These are phyloP conservation scores for Stenolophus ochropezus DNA, from an alignment of 2,888 invertebrate genomes.

Conservation along the genomic window DNA sequence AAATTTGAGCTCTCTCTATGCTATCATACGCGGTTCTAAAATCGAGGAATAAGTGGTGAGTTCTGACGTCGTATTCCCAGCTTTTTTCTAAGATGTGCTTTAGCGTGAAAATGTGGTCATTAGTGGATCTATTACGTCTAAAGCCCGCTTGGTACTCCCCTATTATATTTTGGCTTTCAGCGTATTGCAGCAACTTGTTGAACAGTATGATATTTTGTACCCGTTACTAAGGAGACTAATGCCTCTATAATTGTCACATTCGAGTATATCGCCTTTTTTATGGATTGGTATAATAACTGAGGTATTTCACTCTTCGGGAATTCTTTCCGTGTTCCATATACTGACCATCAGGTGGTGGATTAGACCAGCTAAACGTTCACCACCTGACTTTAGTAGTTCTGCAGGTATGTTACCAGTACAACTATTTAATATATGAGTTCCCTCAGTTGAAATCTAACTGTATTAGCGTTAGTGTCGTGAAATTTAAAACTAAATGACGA, in stretches of 20 bases:
- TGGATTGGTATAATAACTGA: constrained; percentile 1
- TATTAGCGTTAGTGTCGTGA: no score
- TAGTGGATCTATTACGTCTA: constrained; percentile 23
- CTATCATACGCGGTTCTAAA: constrained; percentile 31
- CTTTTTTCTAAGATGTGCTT: constrained; percentile 9
- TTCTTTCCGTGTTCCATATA: constrained; percentile 16
- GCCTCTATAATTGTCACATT: constrained; percentile 41
- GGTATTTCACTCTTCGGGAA: constrained; percentile 1
- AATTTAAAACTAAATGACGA: no score
- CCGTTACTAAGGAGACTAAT: constrained; percentile 17
- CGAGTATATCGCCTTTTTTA: constrained; percentile 26
- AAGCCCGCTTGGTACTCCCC: constrained; percentile 22
- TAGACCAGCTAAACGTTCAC: neutral
- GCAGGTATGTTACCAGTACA: constrained; percentile 12
- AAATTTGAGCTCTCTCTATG: constrained; percentile 13
- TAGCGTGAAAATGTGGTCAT: constrained; percentile 23
- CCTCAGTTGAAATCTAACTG: no score
- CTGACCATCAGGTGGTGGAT: constrained; percentile 7
- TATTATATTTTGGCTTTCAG: constrained; percentile 22
- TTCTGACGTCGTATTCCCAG: constrained; percentile 19
- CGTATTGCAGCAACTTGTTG: constrained; percentile 16
- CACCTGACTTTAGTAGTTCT: constrained; percentile 21
- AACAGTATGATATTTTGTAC: constrained; percentile 23
- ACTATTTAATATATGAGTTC: no score
- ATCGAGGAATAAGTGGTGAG: constrained; percentile 5